Evolutionary conservation across 2,113 vertebrate genomes (phyloP).

Genomic region (Hyperoodon ampullatus): DNA sequence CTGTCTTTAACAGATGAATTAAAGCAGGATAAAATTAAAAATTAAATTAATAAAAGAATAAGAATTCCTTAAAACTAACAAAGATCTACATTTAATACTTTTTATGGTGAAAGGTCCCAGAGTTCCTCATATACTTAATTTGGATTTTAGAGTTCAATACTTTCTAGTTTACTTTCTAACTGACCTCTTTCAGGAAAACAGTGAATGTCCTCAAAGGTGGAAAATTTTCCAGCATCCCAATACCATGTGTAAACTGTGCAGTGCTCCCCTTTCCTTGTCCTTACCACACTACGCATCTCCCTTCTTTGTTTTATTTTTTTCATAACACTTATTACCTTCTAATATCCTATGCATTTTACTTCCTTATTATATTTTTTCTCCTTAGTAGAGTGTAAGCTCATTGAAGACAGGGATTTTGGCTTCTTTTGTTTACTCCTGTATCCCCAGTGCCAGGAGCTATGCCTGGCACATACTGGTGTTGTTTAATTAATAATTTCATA

Average conservation of each 20-base stretch:
- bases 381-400: background rate
- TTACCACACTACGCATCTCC: background rate
- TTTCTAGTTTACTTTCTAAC: background rate
- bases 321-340: background rate
- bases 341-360: background rate
- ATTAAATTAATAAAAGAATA: conserved; percentile 59
- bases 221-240: background rate
- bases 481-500: background rate
- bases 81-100: conserved; percentile 53
- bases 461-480: background rate
- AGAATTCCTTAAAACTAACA: conserved; percentile 69
- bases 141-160: conserved; percentile 59
- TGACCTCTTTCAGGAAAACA: conserved; percentile 52
- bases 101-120: conserved; percentile 76
- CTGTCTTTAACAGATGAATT: conserved; percentile 63
- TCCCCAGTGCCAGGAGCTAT: background rate
- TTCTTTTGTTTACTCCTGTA: background rate
- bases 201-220: conserved; percentile 53
- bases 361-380: background rate
- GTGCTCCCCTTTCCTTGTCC: too few relatives aligned
- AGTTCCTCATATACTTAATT: conserved; percentile 66
- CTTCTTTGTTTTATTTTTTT: background rate
- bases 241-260: background rate
- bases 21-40: conserved; percentile 75
- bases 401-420: background rate